Evolutionary conservation across 2,113 vertebrate genomes (phyloP).

Genomic region (Catharus bicknelli): DNA sequence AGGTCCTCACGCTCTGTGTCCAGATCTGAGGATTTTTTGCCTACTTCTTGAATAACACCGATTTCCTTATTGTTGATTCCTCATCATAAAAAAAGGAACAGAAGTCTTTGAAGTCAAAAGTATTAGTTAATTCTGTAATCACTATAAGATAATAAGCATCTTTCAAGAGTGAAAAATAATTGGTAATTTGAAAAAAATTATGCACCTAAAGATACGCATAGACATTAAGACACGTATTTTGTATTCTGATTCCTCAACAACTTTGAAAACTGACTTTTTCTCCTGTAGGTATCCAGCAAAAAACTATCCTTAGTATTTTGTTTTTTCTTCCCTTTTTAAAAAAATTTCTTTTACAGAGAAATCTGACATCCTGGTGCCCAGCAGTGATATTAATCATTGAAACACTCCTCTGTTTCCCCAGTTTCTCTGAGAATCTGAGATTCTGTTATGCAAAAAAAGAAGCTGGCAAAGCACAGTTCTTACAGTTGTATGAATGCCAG

Average conservation of each 20-base stretch:
- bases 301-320: neutral
- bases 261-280: neutral
- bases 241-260: neutral
- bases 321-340: neutral
- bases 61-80: neutral
- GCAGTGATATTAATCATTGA: slow-evolving; percentile 39
- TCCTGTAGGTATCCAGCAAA: neutral
- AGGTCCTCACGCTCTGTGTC: neutral
- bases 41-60: neutral
- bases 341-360: neutral
- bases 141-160: neutral
- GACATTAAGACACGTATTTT: neutral
- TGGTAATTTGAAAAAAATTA: neutral
- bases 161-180: neutral
- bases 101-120: slow-evolving; percentile 13
- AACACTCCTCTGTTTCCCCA: neutral
- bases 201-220: neutral
- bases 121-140: slow-evolving; percentile 9
- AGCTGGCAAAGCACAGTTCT: neutral
- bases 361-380: neutral
- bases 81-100: neutral
- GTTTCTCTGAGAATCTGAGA: neutral
- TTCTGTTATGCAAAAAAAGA: neutral
- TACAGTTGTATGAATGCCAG: neutral
- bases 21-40: neutral